Evolutionary conservation across 2,797 vertebrate species (phyloP).

Genomic region (Scolopax rusticola): DNA sequence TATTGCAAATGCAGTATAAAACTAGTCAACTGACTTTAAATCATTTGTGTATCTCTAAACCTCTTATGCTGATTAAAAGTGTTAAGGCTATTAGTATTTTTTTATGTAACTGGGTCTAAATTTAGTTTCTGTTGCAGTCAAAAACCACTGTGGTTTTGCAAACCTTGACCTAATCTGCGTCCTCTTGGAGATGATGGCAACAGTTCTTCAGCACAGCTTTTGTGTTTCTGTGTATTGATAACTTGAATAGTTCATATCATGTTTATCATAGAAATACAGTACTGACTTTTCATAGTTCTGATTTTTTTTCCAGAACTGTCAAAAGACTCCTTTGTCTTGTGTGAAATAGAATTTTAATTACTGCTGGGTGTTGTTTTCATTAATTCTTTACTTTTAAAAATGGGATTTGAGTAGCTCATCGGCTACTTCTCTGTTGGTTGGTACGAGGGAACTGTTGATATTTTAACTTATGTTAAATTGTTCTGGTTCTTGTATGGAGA

Average conservation of each 20-base stretch:
- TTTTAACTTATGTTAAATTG: not conserved
- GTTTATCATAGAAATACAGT: not conserved
- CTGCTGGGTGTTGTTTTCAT: not conserved
- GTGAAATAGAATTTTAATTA: not conserved
- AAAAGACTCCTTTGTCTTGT: not conserved
- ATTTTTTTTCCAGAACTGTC: not conserved
- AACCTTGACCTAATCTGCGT: constrained; percentile 23
- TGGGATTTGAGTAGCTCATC: not conserved
- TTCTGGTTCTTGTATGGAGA: not conserved
- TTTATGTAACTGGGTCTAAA: constrained; percentile 77
- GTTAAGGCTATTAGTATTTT: constrained; percentile 75
- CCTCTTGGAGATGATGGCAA: not conserved
- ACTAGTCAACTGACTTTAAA: constrained; percentile 68
- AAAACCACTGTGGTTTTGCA: constrained; percentile 41
- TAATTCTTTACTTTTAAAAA: not conserved
- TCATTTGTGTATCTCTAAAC: constrained; percentile 74
- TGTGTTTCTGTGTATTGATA: not conserved
- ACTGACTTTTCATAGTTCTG: not conserved
- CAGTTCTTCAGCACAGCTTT: not conserved
- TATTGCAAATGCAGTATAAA: constrained; percentile 74
- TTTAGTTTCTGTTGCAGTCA: constrained; percentile 66
- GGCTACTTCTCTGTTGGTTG: not conserved
- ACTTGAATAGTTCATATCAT: not conserved
- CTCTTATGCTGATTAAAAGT: constrained; percentile 77
- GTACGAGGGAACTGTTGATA: not conserved